phyloP scores from a whole-genome alignment of 1,140 invertebrate genomes.

The Hylyphantes graminicola region DNA sequence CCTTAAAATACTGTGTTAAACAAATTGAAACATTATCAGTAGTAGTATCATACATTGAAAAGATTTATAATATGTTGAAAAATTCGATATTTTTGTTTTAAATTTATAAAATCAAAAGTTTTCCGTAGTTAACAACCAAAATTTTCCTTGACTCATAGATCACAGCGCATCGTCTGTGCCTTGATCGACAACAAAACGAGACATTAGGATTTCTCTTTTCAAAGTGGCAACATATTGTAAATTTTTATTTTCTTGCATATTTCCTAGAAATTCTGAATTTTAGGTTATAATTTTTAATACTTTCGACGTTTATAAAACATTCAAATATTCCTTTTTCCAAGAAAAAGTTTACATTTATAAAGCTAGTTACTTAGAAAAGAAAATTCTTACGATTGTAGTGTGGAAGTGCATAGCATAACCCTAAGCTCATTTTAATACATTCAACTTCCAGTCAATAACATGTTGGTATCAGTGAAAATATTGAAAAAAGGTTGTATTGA shows the following conservation, averaged over 20 bases:
- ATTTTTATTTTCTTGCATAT: slow-evolving; percentile 20
- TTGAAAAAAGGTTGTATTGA: slow-evolving; percentile 40
- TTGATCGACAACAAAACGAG: no score
- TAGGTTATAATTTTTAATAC: slow-evolving; percentile 3
- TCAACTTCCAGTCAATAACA: slow-evolving; percentile 5
- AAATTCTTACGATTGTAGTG: not conserved
- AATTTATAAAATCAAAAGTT: no score
- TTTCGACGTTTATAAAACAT: not conserved
- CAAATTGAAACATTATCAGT: no score
- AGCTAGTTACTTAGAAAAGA: not conserved
- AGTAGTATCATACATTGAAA: no score
- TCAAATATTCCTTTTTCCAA: not conserved
- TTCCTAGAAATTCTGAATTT: not conserved
- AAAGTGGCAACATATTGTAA: not conserved
- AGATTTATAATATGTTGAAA: no score
- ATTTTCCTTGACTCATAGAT: no score
- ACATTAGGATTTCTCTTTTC: no score
- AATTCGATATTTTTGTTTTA: no score
- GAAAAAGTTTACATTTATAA: not conserved
- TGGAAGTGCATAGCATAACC: slow-evolving; percentile 8
- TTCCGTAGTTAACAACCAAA: no score
- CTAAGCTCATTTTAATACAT: slow-evolving; percentile 27
- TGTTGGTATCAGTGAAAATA: slow-evolving; percentile 52
- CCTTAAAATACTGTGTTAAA: no score
- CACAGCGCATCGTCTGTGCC: no score